A percentile compares a stretch with the other conserved stretches of the same genome.
Evolutionary conservation across 2,797 vertebrate genomes (phyloP).

Genomic region (Chelmon rostratus): DNA sequence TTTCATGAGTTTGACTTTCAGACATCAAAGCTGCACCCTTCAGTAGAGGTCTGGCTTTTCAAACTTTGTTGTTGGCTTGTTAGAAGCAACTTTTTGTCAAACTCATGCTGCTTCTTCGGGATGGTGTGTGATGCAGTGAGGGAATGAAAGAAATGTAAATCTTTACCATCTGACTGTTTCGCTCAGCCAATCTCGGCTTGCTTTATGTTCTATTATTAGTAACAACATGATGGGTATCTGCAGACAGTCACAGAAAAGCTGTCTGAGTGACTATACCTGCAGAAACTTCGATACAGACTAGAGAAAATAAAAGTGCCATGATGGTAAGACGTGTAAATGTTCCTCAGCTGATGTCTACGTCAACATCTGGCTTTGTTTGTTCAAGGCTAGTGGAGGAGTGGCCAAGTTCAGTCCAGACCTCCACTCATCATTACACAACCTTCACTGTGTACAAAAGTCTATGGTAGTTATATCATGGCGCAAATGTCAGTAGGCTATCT

Average conservation of each 20-base stretch:
- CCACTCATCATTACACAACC: constrained; percentile 39
- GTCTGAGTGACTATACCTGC: neutral
- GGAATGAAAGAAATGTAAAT: neutral
- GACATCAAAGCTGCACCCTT: constrained; percentile 30
- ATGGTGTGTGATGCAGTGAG: neutral
- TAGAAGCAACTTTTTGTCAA: neutral
- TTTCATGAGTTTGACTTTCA: constrained; percentile 21
- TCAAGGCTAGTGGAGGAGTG: constrained; percentile 1
- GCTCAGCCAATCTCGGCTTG: neutral
- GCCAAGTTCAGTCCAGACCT: constrained; percentile 6
- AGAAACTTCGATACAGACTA: neutral
- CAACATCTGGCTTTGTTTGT: neutral
- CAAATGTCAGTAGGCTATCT: constrained; percentile 15
- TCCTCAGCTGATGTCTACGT: neutral
- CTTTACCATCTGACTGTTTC: neutral
- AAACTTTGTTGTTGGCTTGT: constrained; percentile 6
- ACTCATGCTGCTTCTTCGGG: neutral
- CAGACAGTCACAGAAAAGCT: neutral
- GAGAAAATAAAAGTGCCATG: neutral
- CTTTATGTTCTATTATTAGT: neutral
- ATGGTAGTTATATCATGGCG: neutral
- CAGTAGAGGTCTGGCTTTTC: neutral
- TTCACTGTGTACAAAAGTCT: neutral
- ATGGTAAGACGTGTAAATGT: neutral
- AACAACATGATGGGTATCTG: neutral